Evolutionary conservation across 1,140 invertebrate species (phyloP).

Genomic region (Scaptomyza montana): DNA sequence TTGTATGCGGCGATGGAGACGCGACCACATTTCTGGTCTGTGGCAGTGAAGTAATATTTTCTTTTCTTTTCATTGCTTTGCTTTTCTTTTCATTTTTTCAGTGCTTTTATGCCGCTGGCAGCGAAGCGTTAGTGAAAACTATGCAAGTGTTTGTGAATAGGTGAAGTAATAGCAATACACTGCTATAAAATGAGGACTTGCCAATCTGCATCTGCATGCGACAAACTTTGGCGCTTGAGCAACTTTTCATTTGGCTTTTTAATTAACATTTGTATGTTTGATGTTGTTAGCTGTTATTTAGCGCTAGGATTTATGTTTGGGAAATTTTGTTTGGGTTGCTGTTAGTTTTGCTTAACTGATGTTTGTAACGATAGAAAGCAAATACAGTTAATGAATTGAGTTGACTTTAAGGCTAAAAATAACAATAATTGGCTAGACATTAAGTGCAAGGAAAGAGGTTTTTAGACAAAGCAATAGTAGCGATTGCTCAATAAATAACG

Average conservation of each 20-base stretch:
- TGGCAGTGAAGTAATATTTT: constrained; percentile 82
- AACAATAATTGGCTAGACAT: neutral
- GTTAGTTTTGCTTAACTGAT: constrained; percentile 24
- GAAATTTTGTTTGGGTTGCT: constrained; percentile 23
- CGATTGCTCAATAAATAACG: constrained; percentile 10
- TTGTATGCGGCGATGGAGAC: constrained; percentile 40
- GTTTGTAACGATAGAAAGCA: constrained; percentile 13
- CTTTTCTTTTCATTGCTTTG: constrained; percentile 33
- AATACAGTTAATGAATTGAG: constrained; percentile 17
- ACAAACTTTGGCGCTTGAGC: too few relatives aligned
- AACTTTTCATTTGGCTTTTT: constrained; percentile 39
- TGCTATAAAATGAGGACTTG: constrained; percentile 65
- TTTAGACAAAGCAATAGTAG: neutral
- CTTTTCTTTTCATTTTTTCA: constrained; percentile 46
- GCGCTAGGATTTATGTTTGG: constrained; percentile 51
- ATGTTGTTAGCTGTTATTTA: constrained; percentile 9
- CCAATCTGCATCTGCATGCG: constrained; percentile 60
- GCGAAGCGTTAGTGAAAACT: constrained; percentile 71
- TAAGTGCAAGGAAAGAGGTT: neutral
- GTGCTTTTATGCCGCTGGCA: constrained; percentile 48
- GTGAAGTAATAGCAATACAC: constrained; percentile 61
- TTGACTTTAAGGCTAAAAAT: constrained; percentile 11
- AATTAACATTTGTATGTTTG: constrained; percentile 46
- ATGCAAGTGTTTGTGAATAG: constrained; percentile 33
- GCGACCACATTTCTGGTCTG: constrained; percentile 68